phyloP scores from a whole-genome alignment of 2,888 invertebrate species.

The Drosophila peninsularis region DNA sequence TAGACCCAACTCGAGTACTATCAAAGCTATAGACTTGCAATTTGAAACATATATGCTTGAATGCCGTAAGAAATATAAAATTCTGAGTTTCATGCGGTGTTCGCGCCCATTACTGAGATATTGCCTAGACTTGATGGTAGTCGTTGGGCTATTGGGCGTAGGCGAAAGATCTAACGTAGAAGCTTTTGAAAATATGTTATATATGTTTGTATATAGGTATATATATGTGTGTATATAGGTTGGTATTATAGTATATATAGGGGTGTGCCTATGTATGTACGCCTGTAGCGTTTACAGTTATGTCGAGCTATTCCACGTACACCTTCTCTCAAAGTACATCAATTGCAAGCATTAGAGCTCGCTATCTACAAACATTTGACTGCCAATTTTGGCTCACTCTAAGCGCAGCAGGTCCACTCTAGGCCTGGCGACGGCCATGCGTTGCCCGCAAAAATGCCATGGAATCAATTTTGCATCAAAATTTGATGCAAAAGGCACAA shows the following conservation, averaged over 20 bases:
- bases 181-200: too few relatives aligned
- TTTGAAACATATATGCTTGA: not conserved
- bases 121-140: too few relatives aligned
- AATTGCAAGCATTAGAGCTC: not conserved
- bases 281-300: too few relatives aligned
- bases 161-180: too few relatives aligned
- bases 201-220: too few relatives aligned
- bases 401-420: conserved; percentile 17
- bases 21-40: too few relatives aligned
- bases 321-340: not conserved
- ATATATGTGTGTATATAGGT: too few relatives aligned
- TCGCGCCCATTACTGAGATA: not conserved
- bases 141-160: too few relatives aligned
- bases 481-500: conserved; percentile 53
- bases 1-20: not conserved
- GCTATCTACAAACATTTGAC: not conserved
- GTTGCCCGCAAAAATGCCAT: conserved; percentile 66
- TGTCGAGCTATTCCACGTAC: too few relatives aligned
- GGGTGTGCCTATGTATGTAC: too few relatives aligned
- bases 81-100: too few relatives aligned
- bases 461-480: conserved; percentile 74
- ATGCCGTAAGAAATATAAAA: not conserved
- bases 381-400: conserved; percentile 28
- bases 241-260: too few relatives aligned
- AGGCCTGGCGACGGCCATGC: conserved; percentile 4